Conservation (phyloP, 2,888 invertebrate species). For the Arctia plantaginis region DNA sequence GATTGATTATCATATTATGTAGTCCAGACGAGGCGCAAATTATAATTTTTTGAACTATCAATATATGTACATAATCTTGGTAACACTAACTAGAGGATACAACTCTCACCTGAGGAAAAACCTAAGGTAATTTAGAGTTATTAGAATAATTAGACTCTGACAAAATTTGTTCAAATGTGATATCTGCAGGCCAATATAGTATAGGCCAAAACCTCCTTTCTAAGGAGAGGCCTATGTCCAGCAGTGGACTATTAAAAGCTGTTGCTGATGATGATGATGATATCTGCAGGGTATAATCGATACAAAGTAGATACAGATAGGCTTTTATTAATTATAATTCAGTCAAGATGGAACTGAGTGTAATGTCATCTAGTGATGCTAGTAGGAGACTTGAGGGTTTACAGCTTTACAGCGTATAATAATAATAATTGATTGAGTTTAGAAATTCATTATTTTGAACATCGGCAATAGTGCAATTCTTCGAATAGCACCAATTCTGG, state of each 20-base stretch:
- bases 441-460: neutral
- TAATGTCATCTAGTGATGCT: neutral
- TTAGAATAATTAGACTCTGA: neutral
- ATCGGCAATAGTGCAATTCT: neutral
- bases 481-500: conserved; percentile 29
- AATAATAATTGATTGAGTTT: neutral
- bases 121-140: neutral
- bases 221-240: too few species aligned
- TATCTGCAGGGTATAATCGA: neutral
- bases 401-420: neutral
- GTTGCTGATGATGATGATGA: too few species aligned
- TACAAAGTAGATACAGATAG: neutral
- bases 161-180: neutral
- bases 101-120: neutral
- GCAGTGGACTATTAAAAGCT: too few species aligned
- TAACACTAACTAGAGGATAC: neutral
- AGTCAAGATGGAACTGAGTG: neutral
- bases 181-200: too few species aligned
- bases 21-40: neutral
- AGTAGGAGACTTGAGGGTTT: neutral
- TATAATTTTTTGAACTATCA: neutral
- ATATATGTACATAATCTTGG: neutral
- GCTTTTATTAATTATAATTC: neutral
- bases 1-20: neutral
- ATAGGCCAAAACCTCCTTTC: too few species aligned